Conservation (phyloP, 2,113 vertebrate species). For the Paraplagusia blochii region DNA sequence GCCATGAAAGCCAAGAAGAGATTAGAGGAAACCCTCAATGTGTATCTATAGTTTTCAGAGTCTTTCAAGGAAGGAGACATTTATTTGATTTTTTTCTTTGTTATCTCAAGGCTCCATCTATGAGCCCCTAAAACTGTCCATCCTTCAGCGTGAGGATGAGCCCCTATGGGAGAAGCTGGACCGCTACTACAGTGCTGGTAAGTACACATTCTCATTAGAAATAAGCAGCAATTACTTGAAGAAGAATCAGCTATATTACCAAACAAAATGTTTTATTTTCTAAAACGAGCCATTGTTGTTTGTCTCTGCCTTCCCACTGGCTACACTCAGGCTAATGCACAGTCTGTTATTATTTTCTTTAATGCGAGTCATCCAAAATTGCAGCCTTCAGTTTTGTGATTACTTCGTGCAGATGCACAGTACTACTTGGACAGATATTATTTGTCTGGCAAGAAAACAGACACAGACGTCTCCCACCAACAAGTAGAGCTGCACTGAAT, state of each 20-base stretch:
- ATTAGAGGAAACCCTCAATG: no score
- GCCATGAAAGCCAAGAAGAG: no score
- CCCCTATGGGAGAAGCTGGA: constrained; percentile 93
- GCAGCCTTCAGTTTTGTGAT: constrained; percentile 15
- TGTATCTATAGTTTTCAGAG: no score
- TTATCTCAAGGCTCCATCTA: constrained; percentile 89
- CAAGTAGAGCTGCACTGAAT: no score
- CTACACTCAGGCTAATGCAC: neutral
- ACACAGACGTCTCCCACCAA: no score
- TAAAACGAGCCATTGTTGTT: no score
- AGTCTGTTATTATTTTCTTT: constrained; percentile 1
- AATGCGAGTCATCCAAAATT: constrained; percentile 16
- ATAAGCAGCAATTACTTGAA: neutral
- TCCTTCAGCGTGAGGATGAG: constrained; percentile 78
- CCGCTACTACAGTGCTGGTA: constrained; percentile 89
- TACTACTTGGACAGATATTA: constrained; percentile 20
- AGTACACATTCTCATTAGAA: constrained; percentile 36
- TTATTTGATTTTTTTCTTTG: neutral
- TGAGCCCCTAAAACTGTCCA: constrained; percentile 90
- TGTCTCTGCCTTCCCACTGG: neutral
- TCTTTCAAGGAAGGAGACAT: no score
- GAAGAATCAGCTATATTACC: no score
- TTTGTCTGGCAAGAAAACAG: constrained; percentile 1
- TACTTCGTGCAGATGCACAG: constrained; percentile 1
- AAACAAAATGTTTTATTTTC: no score